Percentiles rank a stretch among this genome's conserved stretches.
These are phyloP conservation scores for Gymnothorax javanicus DNA, from an alignment of 2,797 vertebrate genomes.

Conservation along the genomic window DNA sequence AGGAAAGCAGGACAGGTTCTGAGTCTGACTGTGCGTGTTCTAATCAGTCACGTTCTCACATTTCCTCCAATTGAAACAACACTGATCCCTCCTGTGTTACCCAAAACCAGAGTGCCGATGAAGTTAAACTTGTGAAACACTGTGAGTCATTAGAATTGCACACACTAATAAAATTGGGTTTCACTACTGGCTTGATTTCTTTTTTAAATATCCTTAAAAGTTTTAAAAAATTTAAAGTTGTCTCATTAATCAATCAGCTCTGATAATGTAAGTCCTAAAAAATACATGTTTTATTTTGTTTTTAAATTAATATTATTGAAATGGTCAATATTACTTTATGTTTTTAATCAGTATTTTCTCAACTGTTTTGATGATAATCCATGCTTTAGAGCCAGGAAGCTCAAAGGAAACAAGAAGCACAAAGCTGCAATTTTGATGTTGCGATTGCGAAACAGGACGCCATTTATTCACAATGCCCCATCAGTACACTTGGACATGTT, in stretches of 20 bases:
- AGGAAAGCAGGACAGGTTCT: slow-evolving; percentile 4
- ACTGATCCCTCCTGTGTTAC: not conserved
- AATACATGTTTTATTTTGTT: not conserved
- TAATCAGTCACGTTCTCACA: not conserved
- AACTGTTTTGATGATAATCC: not conserved
- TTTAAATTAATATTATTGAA: too few relatives aligned
- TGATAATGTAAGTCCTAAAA: not conserved
- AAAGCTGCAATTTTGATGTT: not conserved
- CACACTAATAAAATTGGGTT: not conserved
- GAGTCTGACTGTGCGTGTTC: not conserved
- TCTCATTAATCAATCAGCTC: not conserved
- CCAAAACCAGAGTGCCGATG: not conserved
- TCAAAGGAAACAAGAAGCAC: not conserved
- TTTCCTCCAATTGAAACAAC: not conserved
- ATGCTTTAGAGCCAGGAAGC: not conserved
- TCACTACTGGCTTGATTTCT: not conserved
- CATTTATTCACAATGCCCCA: not conserved
- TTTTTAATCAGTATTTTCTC: not conserved
- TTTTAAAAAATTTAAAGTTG: not conserved
- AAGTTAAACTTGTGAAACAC: not conserved
- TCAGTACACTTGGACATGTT: not conserved
- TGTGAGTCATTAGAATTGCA: not conserved
- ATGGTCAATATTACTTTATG: too few relatives aligned
- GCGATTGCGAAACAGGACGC: not conserved
- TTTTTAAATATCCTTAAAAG: not conserved